A percentile compares a stretch with the other conserved stretches of the same genome.
These are phyloP conservation scores for Stomatorhinus walkeri DNA, from an alignment of 2,797 vertebrate species.

Conservation along the genomic window DNA sequence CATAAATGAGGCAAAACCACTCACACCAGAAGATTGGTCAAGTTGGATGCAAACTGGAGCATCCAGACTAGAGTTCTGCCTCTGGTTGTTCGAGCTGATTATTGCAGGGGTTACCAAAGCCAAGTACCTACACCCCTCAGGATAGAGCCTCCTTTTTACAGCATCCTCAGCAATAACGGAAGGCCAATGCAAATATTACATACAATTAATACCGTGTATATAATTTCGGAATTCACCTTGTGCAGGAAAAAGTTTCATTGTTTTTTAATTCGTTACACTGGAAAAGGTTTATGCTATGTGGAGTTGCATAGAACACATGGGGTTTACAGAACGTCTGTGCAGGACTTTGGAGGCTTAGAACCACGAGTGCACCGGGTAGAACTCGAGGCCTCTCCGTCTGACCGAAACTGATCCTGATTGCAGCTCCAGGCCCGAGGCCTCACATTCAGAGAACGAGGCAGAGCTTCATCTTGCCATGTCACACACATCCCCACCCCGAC, in stretches of 20 bases:
- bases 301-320: slow-evolving; percentile 20
- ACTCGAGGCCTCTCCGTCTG: neutral
- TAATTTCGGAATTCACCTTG: slow-evolving; percentile 58
- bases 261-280: slow-evolving; percentile 45
- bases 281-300: slow-evolving; percentile 57
- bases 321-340: neutral
- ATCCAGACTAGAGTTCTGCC: slow-evolving; percentile 30
- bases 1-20: neutral
- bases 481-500: slow-evolving; percentile 52
- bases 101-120: slow-evolving; percentile 44
- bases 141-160: slow-evolving; percentile 65
- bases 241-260: slow-evolving; percentile 13
- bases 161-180: slow-evolving; percentile 68
- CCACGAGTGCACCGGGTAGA: neutral
- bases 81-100: slow-evolving; percentile 41
- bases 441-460: slow-evolving; percentile 28
- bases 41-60: slow-evolving; percentile 53
- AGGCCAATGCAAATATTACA: slow-evolving; percentile 64
- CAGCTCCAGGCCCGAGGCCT: neutral
- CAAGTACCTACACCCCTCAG: slow-evolving; percentile 63
- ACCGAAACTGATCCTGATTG: neutral
- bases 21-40: slow-evolving; percentile 59
- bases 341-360: neutral
- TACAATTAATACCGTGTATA: slow-evolving; percentile 67
- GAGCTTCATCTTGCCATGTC: slow-evolving; percentile 56